Percentiles rank a stretch among this genome's conserved stretches.
phyloP scores from a whole-genome alignment of 2,797 vertebrate genomes.

The Acanthis flammea region DNA sequence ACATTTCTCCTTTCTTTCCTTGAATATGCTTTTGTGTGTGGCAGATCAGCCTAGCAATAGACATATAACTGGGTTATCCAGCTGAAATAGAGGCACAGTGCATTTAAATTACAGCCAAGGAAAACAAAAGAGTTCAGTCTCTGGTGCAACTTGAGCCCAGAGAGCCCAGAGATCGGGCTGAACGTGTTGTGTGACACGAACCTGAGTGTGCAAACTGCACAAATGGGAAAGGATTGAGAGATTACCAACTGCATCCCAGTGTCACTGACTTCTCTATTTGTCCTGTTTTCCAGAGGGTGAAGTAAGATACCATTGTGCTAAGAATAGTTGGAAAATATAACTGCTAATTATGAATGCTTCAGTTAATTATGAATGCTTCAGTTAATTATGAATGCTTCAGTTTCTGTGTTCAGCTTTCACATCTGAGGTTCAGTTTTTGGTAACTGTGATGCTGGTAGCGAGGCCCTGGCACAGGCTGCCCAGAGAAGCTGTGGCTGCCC shows the following conservation, averaged over 20 bases:
- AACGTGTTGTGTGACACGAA: accelerated
- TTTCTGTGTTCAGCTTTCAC: neutral
- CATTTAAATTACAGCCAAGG: neutral
- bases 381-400: neutral
- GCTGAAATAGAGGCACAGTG: neutral
- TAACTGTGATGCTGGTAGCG: neutral
- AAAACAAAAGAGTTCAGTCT: neutral
- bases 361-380: neutral
- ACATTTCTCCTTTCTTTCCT: neutral
- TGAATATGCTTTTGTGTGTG: neutral
- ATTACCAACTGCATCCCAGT: neutral
- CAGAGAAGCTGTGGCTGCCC: neutral
- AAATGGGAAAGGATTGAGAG: neutral
- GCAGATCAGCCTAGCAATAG: neutral
- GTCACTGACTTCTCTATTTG: neutral
- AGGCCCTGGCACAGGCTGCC: neutral
- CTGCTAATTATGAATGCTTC: neutral
- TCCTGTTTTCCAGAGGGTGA: neutral
- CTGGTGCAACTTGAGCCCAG: neutral
- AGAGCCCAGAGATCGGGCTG: neutral
- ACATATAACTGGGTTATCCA: neutral
- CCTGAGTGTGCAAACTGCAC: neutral
- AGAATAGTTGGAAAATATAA: neutral
- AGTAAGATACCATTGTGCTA: neutral
- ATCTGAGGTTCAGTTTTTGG: neutral